Percentiles rank a stretch among this genome's conserved stretches.
phyloP scores from a whole-genome alignment of 2,113 vertebrate species.

The Apaloderma vittatum region DNA sequence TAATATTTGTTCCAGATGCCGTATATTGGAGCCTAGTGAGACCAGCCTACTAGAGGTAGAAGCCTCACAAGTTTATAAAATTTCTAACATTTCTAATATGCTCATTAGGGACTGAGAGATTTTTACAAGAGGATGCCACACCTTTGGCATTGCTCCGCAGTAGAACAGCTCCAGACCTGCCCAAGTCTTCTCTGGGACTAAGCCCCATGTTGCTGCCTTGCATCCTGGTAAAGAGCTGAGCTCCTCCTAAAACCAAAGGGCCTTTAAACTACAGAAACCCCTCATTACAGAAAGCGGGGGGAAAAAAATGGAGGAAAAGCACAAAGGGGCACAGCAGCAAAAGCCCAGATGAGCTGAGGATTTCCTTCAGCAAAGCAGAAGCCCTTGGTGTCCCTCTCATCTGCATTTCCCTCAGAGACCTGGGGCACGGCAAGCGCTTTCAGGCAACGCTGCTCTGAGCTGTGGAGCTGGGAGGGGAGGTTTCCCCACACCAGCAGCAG shows the following conservation, averaged over 20 bases:
- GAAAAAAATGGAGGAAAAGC: background rate
- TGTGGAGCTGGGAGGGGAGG: background rate
- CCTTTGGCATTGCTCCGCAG: background rate
- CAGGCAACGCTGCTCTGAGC: background rate
- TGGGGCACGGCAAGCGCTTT: background rate
- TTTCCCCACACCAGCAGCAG: background rate
- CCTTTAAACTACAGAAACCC: background rate
- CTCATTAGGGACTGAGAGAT: background rate
- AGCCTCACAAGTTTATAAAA: background rate
- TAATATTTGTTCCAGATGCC: background rate
- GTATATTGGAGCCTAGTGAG: background rate
- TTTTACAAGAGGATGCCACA: background rate
- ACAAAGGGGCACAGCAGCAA: background rate
- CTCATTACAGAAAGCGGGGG: background rate
- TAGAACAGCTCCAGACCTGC: background rate
- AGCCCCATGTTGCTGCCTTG: accelerated
- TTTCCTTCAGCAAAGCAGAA: background rate
- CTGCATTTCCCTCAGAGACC: background rate
- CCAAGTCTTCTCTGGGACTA: background rate
- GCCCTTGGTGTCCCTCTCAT: background rate
- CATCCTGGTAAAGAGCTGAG: background rate
- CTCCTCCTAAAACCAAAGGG: background rate
- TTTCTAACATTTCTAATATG: background rate
- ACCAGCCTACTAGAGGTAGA: background rate
- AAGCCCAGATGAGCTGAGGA: background rate